Evolutionary conservation across 2,113 vertebrate genomes (phyloP), one percentile per base, ranked within the genome.

Genomic region (Osmerus eperlanus): DNA sequence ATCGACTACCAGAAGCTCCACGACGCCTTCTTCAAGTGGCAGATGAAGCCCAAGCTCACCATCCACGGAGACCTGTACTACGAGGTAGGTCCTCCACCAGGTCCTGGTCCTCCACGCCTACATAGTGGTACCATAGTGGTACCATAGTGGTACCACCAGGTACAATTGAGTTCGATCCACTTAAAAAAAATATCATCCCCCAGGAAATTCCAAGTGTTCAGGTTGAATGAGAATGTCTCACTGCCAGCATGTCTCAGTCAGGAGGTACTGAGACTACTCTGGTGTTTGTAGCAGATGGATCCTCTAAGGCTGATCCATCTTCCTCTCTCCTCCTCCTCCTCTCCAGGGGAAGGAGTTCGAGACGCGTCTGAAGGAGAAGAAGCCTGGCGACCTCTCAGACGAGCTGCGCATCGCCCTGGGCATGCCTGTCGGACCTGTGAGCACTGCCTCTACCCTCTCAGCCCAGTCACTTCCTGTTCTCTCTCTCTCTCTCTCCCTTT

Each of bases 21-120:
- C 0, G 96, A 98, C 0, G 96, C 96, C 56, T 98, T 98, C 91
- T 98, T 98, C 90, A 98, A 97, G 62, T 98, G 96, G 96, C 96
- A 98, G 85, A 98, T 94, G 65, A 98, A 98, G 62, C 95, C 96
- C 2, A 97, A 96, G 55, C 92, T 98, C 68, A 96, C 95, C 16
- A 98, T 96, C 78, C 96, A 98, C 0, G 95, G 96, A 15, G 96
- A 98, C 83, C 91, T 98, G 23, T 98, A 97, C 77, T 98, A 97
- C 0, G 95, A 98, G 96, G 96, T 96, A 71, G 36, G 36, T 9
- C 4, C 36, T 41, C 23, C 23, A 23, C 23, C 23, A 23, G 23
- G 23, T 23, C 23, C 23, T 23, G 23, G 23, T 23, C 23, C 23
- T 23, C 23, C 23, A 23, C 23, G 7, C 3, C 67, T n/a, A 4